Percentiles rank a stretch among this genome's conserved stretches.
Evolutionary conservation across 2,113 vertebrate genomes (phyloP).

Genomic region (Nanorana parkeri): DNA sequence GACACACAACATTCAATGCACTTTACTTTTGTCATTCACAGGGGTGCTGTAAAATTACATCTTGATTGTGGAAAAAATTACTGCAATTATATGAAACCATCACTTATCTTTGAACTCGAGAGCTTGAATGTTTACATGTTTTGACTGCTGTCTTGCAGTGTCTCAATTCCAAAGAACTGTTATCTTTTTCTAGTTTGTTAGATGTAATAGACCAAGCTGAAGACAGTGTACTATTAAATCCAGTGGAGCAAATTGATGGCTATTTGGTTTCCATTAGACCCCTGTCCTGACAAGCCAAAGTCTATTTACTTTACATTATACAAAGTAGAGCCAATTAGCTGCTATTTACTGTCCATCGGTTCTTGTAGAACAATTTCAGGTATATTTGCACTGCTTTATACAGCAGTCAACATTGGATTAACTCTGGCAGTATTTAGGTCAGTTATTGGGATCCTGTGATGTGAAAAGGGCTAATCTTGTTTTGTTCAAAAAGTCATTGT

Average conservation of each 20-base stretch:
- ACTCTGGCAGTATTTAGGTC: constrained; percentile 31
- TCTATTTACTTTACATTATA: constrained; percentile 51
- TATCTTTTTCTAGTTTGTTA: constrained; percentile 11
- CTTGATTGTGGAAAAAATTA: background rate
- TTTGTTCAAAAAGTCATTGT: constrained; percentile 14
- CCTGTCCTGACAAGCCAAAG: constrained; percentile 20
- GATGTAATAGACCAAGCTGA: background rate
- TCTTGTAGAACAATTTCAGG: constrained; percentile 14
- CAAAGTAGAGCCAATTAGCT: constrained; percentile 50
- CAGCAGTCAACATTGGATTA: constrained; percentile 30
- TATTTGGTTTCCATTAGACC: constrained; percentile 45
- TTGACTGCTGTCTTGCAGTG: constrained; percentile 8
- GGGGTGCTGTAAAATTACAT: background rate
- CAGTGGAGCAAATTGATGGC: constrained; percentile 30
- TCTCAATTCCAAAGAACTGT: constrained; percentile 16
- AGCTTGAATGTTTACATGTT: background rate
- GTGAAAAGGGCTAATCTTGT: constrained; percentile 33
- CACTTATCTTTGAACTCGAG: constrained; percentile 1
- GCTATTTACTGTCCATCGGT: constrained; percentile 39
- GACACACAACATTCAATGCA: background rate
- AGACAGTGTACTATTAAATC: constrained; percentile 17
- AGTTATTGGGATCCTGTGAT: constrained; percentile 1
- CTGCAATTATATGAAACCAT: background rate
- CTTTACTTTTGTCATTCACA: background rate
- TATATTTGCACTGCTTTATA: constrained; percentile 44